phyloP scores from a whole-genome alignment of 2,888 invertebrate species.

The Gonocerus acuteangulatus region DNA sequence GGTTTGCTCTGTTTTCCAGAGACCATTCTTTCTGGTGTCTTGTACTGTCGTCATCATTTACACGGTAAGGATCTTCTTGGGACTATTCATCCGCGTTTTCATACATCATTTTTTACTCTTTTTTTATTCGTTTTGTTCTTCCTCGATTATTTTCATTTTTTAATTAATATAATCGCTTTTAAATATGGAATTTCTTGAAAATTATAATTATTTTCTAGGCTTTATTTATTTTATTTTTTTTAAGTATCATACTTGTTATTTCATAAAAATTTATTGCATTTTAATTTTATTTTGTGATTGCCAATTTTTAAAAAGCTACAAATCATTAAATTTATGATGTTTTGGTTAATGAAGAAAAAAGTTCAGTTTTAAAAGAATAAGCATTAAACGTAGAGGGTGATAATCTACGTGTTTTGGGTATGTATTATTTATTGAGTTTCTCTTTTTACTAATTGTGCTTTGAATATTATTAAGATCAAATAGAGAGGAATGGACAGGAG shows the following conservation, averaged over 20 bases:
- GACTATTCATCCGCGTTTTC: slow-evolving; percentile 8
- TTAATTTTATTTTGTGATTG: too few relatives aligned
- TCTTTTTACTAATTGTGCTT: slow-evolving; percentile 31
- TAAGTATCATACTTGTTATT: too few relatives aligned
- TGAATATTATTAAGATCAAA: slow-evolving; percentile 35
- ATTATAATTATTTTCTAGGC: too few relatives aligned
- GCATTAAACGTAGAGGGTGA: slow-evolving; percentile 6
- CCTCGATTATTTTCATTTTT: background rate
- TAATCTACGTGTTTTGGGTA: slow-evolving; percentile 22
- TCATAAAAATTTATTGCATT: too few relatives aligned
- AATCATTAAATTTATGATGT: too few relatives aligned
- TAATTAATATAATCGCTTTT: background rate
- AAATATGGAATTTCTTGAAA: too few relatives aligned
- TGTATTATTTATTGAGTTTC: slow-evolving; percentile 19
- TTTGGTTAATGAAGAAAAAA: too few relatives aligned
- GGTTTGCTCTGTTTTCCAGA: slow-evolving; percentile 18
- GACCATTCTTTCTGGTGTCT: slow-evolving; percentile 16
- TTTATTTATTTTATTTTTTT: too few relatives aligned
- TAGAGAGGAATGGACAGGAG: slow-evolving; percentile 36
- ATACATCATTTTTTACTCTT: slow-evolving; percentile 10
- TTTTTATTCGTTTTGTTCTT: background rate
- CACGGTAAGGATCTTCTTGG: slow-evolving; percentile 24
- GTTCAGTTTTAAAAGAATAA: background rate
- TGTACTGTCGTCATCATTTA: background rate
- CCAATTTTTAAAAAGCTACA: too few relatives aligned